A percentile compares a stretch with the other conserved stretches of the same genome.
These are phyloP conservation scores for Caenorhabditis drosophilae DNA, from an alignment of 2,888 invertebrate genomes.

Conservation along the genomic window DNA sequence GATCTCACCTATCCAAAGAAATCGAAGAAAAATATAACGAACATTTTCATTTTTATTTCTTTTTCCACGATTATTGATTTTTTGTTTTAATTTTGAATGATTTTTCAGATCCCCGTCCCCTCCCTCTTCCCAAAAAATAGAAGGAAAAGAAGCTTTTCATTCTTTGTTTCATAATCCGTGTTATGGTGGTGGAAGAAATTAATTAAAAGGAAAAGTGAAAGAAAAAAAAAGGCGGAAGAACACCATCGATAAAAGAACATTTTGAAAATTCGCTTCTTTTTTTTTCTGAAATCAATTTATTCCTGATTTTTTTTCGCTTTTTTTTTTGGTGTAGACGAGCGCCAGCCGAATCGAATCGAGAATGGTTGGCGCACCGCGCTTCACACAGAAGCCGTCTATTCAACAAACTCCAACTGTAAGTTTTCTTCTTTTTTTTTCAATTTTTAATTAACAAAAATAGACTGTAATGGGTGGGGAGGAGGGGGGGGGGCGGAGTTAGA, in stretches of 20 bases:
- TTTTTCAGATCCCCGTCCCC: too few relatives aligned
- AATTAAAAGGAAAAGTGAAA: too few relatives aligned
- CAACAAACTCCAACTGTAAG: conserved; percentile 78
- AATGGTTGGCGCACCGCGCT: conserved; percentile 81
- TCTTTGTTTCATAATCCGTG: too few relatives aligned
- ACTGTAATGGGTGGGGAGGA: too few relatives aligned
- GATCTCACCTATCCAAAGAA: too few relatives aligned
- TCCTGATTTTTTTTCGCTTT: not conserved
- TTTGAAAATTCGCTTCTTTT: not conserved
- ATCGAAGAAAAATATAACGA: too few relatives aligned
- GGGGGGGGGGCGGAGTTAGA: not conserved
- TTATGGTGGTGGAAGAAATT: too few relatives aligned
- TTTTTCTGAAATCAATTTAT: not conserved
- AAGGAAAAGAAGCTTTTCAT: too few relatives aligned
- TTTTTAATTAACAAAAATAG: not conserved
- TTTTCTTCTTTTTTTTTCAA: conserved; percentile 6
- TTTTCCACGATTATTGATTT: too few relatives aligned
- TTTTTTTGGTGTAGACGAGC: not conserved
- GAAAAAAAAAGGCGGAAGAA: not conserved
- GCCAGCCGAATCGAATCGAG: conserved; percentile 3
- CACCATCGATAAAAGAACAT: not conserved
- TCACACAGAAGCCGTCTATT: conserved; percentile 95
- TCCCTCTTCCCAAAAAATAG: too few relatives aligned
- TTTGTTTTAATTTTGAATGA: too few relatives aligned
- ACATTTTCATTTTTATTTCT: too few relatives aligned